Evolutionary conservation across 2,888 invertebrate species (phyloP), one percentile per base, ranked within the genome.

Genomic region (Drosophila stalkeri): DNA sequence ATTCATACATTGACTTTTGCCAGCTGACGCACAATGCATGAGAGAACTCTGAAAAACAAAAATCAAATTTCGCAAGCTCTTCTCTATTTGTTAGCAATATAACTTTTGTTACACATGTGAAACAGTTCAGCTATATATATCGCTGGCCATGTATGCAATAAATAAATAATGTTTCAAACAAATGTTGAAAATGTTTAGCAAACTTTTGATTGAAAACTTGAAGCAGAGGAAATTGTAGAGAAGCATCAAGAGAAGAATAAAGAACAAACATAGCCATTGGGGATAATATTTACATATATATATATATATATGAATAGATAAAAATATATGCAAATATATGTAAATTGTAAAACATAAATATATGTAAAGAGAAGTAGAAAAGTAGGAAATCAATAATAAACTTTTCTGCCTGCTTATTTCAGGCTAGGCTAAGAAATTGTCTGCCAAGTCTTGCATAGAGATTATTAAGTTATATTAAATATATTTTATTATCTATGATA

Each of bases 81-180:
- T 9, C 4, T 49, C 14, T 27, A 8, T 47, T 27, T 47, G 23
- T 2, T 18, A 18, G 43, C 43, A 43, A 43, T 43, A 44, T 7
- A 46, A 23, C n/a, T 49, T 31, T 49, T 49, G 2, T 31, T n/a
- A 12, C 6, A 31, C n/a, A 31, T n/a, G 3, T 11, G 16, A 47
- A 47, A 27, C 27, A 47, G 3, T 14, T 47, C 47, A 16, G 1
- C 0, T 23, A 6, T 23, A n/a, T 27, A n/a, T n/a, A 18, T n/a
- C n/a, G 31, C 31, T n/a, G 16, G 46, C 46, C 6, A 16, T 27
- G 5, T n/a, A 12, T 31, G n/a, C 31, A 31, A 33, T 49, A 31
- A 49, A 27, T 47, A 27, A 47, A 49, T 33, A n/a, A n/a, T 51
- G 31, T 31, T 49, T n/a, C n/a, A 11, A 31, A 12, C n/a, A 49